phyloP scores from a whole-genome alignment of 1,140 invertebrate genomes.

The Drosophila elegans region DNA sequence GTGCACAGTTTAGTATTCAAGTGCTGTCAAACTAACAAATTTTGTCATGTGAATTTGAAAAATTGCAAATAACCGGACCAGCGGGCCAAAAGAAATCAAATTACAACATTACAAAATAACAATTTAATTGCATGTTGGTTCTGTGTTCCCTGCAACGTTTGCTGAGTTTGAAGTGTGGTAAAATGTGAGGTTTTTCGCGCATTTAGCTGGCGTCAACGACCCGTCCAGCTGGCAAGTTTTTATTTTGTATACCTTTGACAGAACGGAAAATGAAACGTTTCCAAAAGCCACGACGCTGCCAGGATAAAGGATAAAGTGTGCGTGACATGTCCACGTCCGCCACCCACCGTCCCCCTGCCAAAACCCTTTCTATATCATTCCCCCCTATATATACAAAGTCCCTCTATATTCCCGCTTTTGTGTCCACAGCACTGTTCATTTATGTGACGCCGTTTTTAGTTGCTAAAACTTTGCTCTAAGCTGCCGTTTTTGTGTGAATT shows the following conservation, averaged over 20 bases:
- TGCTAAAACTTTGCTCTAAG: constrained; percentile 62
- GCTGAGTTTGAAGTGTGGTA: background rate
- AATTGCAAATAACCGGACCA: constrained; percentile 3
- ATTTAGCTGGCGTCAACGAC: constrained; percentile 64
- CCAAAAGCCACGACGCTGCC: constrained; percentile 40
- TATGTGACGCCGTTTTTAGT: constrained; percentile 70
- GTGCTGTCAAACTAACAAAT: background rate
- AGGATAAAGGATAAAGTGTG: constrained; percentile 73
- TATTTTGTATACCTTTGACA: constrained; percentile 62
- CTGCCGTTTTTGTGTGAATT: constrained; percentile 49
- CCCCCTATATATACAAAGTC: background rate
- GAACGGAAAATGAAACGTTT: constrained; percentile 69
- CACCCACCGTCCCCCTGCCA: background rate
- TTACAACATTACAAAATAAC: constrained; percentile 51
- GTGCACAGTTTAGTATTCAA: constrained; percentile 1
- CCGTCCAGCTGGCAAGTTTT: constrained; percentile 19
- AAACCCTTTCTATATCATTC: constrained; percentile 2
- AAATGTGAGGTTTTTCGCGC: constrained; percentile 29
- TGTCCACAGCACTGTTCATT: constrained; percentile 50
- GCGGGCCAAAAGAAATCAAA: constrained; percentile 29
- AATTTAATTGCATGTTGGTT: constrained; percentile 45
- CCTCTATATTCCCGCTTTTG: constrained; percentile 5
- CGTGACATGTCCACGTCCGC: constrained; percentile 58
- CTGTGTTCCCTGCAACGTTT: constrained; percentile 12
- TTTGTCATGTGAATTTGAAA: constrained; percentile 10